phyloP scores from a whole-genome alignment of 2,113 vertebrate genomes.

The Pandion haliaetus region DNA sequence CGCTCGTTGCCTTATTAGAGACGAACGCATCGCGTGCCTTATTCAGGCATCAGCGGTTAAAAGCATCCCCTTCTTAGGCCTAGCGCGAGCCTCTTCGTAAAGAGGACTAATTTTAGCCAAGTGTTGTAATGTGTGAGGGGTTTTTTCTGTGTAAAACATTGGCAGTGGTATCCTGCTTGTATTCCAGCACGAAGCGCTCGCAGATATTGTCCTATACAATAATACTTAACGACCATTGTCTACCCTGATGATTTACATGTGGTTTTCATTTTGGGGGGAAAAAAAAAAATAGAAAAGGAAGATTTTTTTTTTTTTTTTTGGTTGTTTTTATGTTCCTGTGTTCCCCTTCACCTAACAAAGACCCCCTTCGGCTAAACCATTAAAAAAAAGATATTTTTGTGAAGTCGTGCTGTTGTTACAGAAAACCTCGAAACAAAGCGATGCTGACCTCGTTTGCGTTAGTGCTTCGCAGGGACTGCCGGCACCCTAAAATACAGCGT shows the following conservation, averaged over 20 bases:
- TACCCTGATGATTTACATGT: slow-evolving; percentile 32
- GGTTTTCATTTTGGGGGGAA: not conserved
- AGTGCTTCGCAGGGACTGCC: not conserved
- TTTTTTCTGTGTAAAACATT: slow-evolving; percentile 27
- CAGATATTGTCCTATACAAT: slow-evolving; percentile 45
- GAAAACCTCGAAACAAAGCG: slow-evolving; percentile 20
- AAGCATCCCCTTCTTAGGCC: slow-evolving; percentile 25
- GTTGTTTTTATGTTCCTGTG: not conserved
- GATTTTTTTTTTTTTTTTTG: not conserved
- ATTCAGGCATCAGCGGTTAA: not conserved
- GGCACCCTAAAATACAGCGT: not conserved
- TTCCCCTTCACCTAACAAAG: slow-evolving; percentile 48
- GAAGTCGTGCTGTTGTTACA: slow-evolving; percentile 19
- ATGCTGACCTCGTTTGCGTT: slow-evolving; percentile 29
- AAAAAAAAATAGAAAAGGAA: not conserved
- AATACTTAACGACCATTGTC: slow-evolving; percentile 19
- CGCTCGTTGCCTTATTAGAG: not conserved
- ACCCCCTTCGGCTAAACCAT: not conserved
- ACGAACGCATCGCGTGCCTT: not conserved
- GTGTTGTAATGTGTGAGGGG: not conserved
- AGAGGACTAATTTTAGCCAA: slow-evolving; percentile 41
- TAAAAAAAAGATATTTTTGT: slow-evolving; percentile 23
- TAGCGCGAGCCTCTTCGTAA: not conserved
- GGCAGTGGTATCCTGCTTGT: slow-evolving; percentile 41
- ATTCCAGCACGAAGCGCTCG: not conserved